Conservation (phyloP, 92 coral and sea anemone genomes). For the Parazoanthus atlanticus region DNA sequence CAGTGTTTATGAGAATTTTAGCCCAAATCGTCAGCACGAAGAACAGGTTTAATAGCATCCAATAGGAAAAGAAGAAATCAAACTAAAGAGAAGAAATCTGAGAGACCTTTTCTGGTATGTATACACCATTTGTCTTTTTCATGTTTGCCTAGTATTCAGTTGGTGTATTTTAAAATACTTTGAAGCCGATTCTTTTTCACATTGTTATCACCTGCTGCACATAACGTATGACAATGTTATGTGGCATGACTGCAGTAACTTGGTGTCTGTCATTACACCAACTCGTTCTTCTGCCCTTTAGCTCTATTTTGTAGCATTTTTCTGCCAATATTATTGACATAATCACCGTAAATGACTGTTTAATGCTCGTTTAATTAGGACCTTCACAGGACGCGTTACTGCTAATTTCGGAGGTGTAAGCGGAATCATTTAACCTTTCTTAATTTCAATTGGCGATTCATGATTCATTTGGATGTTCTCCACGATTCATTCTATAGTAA, state of each 20-base stretch:
- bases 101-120: background rate
- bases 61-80: background rate
- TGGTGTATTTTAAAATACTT: background rate
- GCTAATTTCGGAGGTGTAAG: background rate
- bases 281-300: background rate
- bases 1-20: background rate
- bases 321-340: conserved; percentile 29
- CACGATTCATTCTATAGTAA: no score
- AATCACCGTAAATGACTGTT: conserved; percentile 19
- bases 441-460: no score
- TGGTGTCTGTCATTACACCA: background rate
- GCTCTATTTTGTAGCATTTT: background rate
- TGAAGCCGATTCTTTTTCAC: background rate
- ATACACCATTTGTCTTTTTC: background rate
- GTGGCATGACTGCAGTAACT: background rate
- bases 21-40: background rate
- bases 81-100: background rate
- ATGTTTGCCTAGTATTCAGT: background rate
- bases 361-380: conserved; percentile 34
- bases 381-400: conserved; percentile 5
- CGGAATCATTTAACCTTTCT: no score
- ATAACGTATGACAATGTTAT: background rate
- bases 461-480: no score
- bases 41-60: background rate
- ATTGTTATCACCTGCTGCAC: background rate